These are phyloP conservation scores for Conchocele bisecta DNA, from an alignment of 2,888 invertebrate species.

Conservation along the genomic window DNA sequence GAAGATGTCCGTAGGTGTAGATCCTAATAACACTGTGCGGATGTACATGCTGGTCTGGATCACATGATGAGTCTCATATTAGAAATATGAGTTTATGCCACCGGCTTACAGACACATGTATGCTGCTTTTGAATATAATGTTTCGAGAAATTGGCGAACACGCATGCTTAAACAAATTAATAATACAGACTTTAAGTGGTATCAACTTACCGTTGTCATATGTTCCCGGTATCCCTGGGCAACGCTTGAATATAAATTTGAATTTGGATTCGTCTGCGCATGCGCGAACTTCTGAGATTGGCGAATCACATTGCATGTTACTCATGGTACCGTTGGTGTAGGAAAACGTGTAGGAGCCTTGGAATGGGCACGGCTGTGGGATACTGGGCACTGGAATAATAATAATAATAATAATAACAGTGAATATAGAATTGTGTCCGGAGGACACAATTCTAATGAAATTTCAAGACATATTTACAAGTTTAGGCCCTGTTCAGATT, in stretches of 20 bases:
- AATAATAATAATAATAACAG: background rate
- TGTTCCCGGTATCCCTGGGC: conserved; percentile 87
- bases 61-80: no score
- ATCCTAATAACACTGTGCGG: no score
- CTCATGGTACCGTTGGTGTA: conserved; percentile 90
- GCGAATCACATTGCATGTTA: conserved; percentile 86
- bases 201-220: conserved; percentile 68
- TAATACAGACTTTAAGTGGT: background rate
- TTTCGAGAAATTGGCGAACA: no score
- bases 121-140: no score
- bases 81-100: no score
- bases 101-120: no score
- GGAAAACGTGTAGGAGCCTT: conserved; percentile 95
- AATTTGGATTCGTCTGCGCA: conserved; percentile 96
- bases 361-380: conserved; percentile 94
- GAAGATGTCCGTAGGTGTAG: no score
- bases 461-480: no score
- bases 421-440: background rate
- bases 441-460: no score
- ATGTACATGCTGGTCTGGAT: no score
- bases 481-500: no score
- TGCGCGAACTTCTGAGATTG: conserved; percentile 95
- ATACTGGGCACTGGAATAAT: conserved; percentile 82
- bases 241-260: conserved; percentile 95
- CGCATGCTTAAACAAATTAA: no score